These are phyloP conservation scores for Drosophila birchii DNA, from an alignment of 2,888 invertebrate species.

Conservation along the genomic window DNA sequence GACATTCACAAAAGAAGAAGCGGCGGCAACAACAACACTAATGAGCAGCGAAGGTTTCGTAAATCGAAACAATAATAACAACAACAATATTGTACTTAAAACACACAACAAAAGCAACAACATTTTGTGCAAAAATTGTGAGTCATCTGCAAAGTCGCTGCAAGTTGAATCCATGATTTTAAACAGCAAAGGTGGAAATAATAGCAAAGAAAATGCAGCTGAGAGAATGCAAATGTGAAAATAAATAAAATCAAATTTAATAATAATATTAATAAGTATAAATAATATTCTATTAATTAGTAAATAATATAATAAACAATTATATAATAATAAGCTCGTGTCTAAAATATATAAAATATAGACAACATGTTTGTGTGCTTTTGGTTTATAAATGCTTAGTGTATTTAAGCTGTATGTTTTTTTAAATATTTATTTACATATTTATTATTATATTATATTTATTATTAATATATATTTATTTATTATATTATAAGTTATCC, in stretches of 20 bases:
- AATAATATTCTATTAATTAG: neutral
- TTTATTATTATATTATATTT: no score
- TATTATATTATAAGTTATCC: no score
- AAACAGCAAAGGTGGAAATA: conserved; percentile 2
- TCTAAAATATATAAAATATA: no score
- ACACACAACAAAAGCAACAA: conserved; percentile 48
- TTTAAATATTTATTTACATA: no score
- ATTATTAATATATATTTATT: no score
- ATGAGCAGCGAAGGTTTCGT: conserved; percentile 74
- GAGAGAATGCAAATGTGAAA: neutral
- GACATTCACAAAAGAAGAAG: conserved; percentile 62
- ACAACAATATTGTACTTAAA: conserved; percentile 54
- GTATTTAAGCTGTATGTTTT: no score
- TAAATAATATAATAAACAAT: neutral
- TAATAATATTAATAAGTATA: neutral
- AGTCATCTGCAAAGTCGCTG: conserved; percentile 68
- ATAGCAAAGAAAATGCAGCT: neutral
- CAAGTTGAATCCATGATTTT: conserved; percentile 35
- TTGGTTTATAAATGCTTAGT: no score
- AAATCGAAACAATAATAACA: conserved; percentile 65
- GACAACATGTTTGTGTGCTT: no score
- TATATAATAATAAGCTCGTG: neutral
- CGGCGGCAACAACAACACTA: conserved; percentile 28
- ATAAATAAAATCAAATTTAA: neutral
- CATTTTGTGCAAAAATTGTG: conserved; percentile 64